These are phyloP conservation scores for Drosophila cardini DNA, from an alignment of 1,140 invertebrate genomes.

Conservation along the genomic window DNA sequence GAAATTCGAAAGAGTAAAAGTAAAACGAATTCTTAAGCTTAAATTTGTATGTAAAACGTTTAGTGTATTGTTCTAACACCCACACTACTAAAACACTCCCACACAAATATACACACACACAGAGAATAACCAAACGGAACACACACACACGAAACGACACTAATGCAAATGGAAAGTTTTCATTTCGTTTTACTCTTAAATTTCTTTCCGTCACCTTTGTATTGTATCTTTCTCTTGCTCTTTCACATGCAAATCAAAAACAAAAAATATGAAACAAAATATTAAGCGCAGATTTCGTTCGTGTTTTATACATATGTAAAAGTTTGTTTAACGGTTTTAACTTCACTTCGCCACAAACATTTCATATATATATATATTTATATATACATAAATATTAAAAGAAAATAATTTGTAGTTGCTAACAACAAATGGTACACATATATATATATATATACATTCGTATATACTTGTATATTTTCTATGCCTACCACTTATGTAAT, in stretches of 20 bases:
- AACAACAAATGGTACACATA: slow-evolving; percentile 66
- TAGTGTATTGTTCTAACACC: slow-evolving; percentile 64
- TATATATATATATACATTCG: slow-evolving; percentile 52
- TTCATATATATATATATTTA: slow-evolving; percentile 60
- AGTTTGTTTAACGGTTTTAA: slow-evolving; percentile 43
- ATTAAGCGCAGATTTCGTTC: slow-evolving; percentile 37
- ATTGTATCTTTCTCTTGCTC: slow-evolving; percentile 10
- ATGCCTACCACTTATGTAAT: slow-evolving; percentile 83
- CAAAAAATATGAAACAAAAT: background rate
- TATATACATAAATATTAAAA: slow-evolving; percentile 54
- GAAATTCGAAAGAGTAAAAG: slow-evolving; percentile 49
- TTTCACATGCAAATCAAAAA: slow-evolving; percentile 41
- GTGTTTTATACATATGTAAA: slow-evolving; percentile 32
- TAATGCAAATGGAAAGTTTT: slow-evolving; percentile 34
- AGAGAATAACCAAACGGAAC: slow-evolving; percentile 12
- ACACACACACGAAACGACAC: slow-evolving; percentile 8
- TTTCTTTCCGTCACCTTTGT: slow-evolving; percentile 15
- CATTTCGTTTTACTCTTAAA: slow-evolving; percentile 27
- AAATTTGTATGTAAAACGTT: slow-evolving; percentile 73
- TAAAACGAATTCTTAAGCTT: slow-evolving; percentile 77
- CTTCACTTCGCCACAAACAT: slow-evolving; percentile 43
- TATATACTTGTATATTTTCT: slow-evolving; percentile 83
- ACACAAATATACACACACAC: slow-evolving; percentile 25
- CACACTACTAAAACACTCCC: slow-evolving; percentile 22
- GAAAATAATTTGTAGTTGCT: slow-evolving; percentile 82